Evolutionary conservation across 2,888 invertebrate genomes (phyloP), one percentile per base, ranked within the genome.

Genomic region (Hypena proboscidalis): DNA sequence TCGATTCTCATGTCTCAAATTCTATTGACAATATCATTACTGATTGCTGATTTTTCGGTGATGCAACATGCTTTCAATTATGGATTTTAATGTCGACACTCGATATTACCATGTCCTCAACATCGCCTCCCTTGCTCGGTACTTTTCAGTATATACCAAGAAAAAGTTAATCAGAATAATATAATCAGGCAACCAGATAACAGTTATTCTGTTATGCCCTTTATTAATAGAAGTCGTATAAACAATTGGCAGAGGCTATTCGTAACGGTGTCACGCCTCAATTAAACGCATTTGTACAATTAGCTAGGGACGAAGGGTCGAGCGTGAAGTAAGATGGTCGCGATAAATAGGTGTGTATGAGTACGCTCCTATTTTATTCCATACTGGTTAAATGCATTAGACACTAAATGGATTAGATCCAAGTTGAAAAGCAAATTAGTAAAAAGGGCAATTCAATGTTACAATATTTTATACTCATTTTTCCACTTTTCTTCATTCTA

Each of bases 271-370:
- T 70, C 76, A 74, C 65, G 65, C 42, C 31, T 61, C 67, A 74
- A 70, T 76, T 72, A 70, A 70, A 64, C 65, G 47, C 69, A 64
- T 71, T 71, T 61, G 64, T 61, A 55, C 66, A 67, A 73, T 77
- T 72, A 68, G 47, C 59, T 46, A 58, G 57, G 64, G 56, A 56
- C 51, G 50, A 29, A 59, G 48, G 59, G 44, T 17, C 30, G 10
- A 26, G 40, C 38, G 33, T 9, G 45, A n/a, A 33, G 22, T 31
- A 45, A 42, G 32, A 46, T 38, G 46, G 48, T 46, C 33, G 41
- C 41, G 33, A 48, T 58, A 53, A 64, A 55, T 53, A 46, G 43
- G 27, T 35, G 41, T 35, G 15, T 40, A 33, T 37, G 34, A 37
- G 36, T 38, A 39, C 17, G 5, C 17, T 5, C 17, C 3, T 17